A percentile compares a stretch with the other conserved stretches of the same genome.
Conservation (phyloP, 2,113 vertebrate species). For the Machaerirhynchus nigripectus region DNA sequence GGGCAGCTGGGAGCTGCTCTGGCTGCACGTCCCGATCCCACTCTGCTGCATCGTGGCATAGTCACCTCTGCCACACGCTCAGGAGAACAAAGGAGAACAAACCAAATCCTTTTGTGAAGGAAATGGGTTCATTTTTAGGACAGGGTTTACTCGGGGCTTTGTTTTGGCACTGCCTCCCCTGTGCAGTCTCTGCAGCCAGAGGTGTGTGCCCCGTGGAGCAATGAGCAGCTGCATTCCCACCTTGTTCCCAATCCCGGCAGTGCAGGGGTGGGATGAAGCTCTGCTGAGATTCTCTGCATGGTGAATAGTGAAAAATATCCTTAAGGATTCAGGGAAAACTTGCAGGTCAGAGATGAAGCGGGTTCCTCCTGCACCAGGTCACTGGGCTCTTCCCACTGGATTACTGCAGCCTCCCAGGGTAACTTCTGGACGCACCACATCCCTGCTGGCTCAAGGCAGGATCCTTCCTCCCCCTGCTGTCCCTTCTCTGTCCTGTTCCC, state of each 20-base stretch:
- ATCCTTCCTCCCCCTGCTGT: accelerated
- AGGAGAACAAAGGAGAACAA: neutral
- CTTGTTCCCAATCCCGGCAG: neutral
- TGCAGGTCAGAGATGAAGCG: accelerated
- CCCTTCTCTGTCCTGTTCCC: neutral
- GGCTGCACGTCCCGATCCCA: accelerated
- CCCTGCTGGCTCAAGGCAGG: accelerated
- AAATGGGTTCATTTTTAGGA: neutral
- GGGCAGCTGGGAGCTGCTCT: neutral
- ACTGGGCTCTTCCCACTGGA: accelerated
- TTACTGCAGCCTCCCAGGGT: neutral
- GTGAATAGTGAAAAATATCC: neutral
- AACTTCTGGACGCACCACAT: neutral
- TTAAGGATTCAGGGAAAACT: neutral
- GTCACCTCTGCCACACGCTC: accelerated
- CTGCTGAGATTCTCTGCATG: neutral
- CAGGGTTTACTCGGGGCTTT: neutral
- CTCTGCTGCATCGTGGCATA: accelerated
- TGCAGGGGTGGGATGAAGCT: neutral
- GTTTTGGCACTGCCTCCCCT: neutral
- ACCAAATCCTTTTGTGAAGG: accelerated
- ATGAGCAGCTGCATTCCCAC: neutral
- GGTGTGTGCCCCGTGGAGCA: neutral
- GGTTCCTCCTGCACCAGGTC: no score
- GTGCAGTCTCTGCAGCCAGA: neutral